These are phyloP conservation scores for Pteropus rufus DNA, from an alignment of 2,797 vertebrate genomes.

Conservation along the genomic window DNA sequence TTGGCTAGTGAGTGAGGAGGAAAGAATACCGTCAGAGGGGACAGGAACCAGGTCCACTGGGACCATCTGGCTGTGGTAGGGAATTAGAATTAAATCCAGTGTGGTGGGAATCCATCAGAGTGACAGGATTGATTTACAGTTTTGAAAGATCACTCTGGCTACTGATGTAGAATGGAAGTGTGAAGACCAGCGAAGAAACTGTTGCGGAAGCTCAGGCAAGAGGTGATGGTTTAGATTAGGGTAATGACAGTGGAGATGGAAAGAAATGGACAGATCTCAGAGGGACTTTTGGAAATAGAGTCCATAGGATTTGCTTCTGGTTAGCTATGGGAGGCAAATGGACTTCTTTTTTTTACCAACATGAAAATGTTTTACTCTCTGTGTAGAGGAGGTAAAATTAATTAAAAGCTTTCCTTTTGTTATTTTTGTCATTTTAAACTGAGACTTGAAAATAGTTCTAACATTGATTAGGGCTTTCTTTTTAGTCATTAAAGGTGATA, in stretches of 20 bases:
- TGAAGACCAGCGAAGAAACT: neutral
- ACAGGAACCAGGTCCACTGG: neutral
- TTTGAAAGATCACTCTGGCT: neutral
- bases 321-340: neutral
- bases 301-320: neutral
- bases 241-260: neutral
- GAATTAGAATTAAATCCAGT: neutral
- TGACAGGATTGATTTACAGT: neutral
- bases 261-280: neutral
- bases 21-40: neutral
- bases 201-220: neutral
- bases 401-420: neutral
- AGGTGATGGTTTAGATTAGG: neutral
- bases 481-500: neutral
- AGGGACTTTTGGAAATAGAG: neutral
- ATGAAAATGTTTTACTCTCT: neutral
- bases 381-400: neutral
- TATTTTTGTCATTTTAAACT: conserved; percentile 6
- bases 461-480: neutral
- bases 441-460: neutral
- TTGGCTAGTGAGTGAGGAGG: neutral
- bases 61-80: neutral
- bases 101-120: neutral
- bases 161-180: neutral
- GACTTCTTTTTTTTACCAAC: neutral